Percentiles rank a stretch among this genome's conserved stretches.
These are phyloP conservation scores for Micromesistius poutassou DNA, from an alignment of 2,797 vertebrate genomes.

Conservation along the genomic window DNA sequence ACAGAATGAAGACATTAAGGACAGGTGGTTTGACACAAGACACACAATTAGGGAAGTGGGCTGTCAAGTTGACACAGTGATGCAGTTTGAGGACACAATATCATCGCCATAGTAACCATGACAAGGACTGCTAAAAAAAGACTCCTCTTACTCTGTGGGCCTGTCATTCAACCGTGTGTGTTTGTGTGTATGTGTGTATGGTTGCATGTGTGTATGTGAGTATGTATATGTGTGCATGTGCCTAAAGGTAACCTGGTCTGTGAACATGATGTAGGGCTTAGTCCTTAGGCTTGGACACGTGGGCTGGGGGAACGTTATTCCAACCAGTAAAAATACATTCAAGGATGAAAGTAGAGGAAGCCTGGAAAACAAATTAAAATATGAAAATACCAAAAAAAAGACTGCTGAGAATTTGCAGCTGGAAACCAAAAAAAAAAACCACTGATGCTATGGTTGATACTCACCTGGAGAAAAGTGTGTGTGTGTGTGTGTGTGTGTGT, in stretches of 20 bases:
- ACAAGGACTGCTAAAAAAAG: neutral
- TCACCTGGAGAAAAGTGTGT: constrained; percentile 21
- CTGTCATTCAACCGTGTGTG: neutral
- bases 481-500: constrained; percentile 7
- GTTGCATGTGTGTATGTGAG: neutral
- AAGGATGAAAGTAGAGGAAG: constrained; percentile 28
- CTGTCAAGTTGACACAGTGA: constrained; percentile 12
- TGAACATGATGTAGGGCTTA: constrained; percentile 67
- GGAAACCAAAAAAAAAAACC: constrained; percentile 3
- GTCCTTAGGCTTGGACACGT: constrained; percentile 73
- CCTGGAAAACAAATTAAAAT: constrained; percentile 20
- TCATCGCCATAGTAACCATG: neutral
- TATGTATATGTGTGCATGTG: constrained; percentile 56
- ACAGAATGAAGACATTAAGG: constrained; percentile 11
- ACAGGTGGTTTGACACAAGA: constrained; percentile 18
- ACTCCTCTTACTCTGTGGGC: neutral
- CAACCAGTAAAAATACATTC: constrained; percentile 17
- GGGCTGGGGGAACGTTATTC: constrained; percentile 74
- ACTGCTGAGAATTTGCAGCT: neutral
- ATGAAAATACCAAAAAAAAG: neutral
- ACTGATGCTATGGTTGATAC: constrained; percentile 27
- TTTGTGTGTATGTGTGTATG: neutral
- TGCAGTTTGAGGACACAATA: neutral
- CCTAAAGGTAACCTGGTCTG: constrained; percentile 72
- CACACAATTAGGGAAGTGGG: constrained; percentile 13